Conservation (phyloP, 2,797 vertebrate genomes). For the Neosilurus mollespiculum region DNA sequence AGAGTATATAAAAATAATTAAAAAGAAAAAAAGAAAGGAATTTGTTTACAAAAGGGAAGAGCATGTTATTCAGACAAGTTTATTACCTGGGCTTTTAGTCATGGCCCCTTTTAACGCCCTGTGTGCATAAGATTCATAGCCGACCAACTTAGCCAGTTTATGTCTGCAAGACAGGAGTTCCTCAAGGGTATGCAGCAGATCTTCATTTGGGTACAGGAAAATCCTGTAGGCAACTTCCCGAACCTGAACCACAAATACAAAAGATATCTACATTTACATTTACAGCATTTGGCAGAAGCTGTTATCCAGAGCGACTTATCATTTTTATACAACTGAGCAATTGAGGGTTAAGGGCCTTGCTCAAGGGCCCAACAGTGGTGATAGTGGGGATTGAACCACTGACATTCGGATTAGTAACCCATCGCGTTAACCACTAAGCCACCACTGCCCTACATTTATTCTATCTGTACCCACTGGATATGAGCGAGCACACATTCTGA, state of each 20-base stretch:
- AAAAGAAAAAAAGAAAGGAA: not conserved
- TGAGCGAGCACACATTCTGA: too few species aligned
- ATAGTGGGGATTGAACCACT: too few species aligned
- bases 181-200: conserved; percentile 81
- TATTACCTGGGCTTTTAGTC: conserved; percentile 88
- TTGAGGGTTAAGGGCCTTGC: too few species aligned
- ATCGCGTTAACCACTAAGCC: too few species aligned
- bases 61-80: not conserved
- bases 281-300: too few species aligned
- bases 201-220: conserved; percentile 86
- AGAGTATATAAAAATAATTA: not conserved
- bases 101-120: conserved; percentile 94
- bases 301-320: too few species aligned
- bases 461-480: too few species aligned
- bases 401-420: too few species aligned
- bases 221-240: conserved; percentile 94
- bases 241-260: conserved; percentile 70
- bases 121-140: conserved; percentile 88
- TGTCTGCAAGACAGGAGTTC: conserved; percentile 84
- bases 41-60: not conserved
- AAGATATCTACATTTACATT: not conserved
- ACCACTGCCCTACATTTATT: too few species aligned
- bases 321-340: too few species aligned
- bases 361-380: too few species aligned
- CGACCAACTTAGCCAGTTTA: conserved; percentile 86